Conservation (phyloP, 2,113 vertebrate species). For the Odontophorus gujanensis region DNA sequence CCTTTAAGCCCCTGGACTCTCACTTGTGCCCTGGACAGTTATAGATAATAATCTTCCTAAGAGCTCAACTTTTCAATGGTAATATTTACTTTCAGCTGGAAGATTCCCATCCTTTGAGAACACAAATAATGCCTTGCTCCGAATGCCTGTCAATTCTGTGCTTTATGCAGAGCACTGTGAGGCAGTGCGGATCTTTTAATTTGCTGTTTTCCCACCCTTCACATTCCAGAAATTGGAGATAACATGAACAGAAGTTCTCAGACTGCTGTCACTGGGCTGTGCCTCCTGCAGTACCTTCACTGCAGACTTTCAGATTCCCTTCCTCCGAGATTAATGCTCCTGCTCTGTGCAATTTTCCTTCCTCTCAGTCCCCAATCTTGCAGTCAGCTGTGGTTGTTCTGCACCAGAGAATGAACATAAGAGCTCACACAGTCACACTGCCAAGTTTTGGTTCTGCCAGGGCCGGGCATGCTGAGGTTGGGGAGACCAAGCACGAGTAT, state of each 20-base stretch:
- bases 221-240: conserved; percentile 2
- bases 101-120: background rate
- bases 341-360: conserved; percentile 7
- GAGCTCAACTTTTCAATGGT: background rate
- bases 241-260: conserved; percentile 41
- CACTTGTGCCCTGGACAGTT: background rate
- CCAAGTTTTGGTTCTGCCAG: background rate
- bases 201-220: background rate
- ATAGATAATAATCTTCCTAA: background rate
- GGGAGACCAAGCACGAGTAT: background rate
- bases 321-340: background rate
- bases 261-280: background rate
- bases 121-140: background rate
- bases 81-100: conserved; percentile 45
- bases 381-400: background rate
- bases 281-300: conserved; percentile 6
- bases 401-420: background rate
- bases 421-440: background rate
- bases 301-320: background rate
- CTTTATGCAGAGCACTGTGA: conserved; percentile 11
- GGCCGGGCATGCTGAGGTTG: background rate
- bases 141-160: background rate
- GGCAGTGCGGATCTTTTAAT: conserved; percentile 23
- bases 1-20: background rate
- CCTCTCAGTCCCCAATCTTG: background rate